These are phyloP conservation scores for Drosophila pallidifrons DNA, from an alignment of 1,140 invertebrate genomes.

Conservation along the genomic window DNA sequence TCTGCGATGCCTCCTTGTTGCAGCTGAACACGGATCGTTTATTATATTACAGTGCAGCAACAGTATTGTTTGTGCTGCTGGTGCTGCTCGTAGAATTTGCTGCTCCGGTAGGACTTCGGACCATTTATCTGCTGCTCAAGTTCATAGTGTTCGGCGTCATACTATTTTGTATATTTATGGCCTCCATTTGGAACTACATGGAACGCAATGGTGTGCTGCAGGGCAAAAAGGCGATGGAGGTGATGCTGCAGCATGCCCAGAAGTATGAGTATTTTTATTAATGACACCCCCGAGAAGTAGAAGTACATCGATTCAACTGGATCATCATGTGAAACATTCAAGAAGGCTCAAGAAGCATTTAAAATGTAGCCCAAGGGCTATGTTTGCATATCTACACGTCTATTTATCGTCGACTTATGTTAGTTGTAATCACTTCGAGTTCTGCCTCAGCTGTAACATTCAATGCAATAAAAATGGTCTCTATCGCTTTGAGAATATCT, in stretches of 20 bases:
- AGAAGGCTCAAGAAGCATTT: constrained; percentile 73
- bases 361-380: constrained; percentile 27
- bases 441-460: constrained; percentile 26
- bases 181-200: constrained; percentile 91
- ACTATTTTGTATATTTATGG: constrained; percentile 91
- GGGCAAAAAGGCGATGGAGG: constrained; percentile 88
- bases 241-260: constrained; percentile 84
- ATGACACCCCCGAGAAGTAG: constrained; percentile 59
- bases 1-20: constrained; percentile 87
- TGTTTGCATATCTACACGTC: constrained; percentile 19
- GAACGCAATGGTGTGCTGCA: constrained; percentile 91
- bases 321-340: background rate
- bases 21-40: constrained; percentile 87
- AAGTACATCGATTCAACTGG: constrained; percentile 66
- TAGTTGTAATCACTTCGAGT: constrained; percentile 3
- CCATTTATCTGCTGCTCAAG: constrained; percentile 86
- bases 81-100: constrained; percentile 82
- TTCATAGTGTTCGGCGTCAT: constrained; percentile 88
- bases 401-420: constrained; percentile 6
- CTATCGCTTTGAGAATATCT: constrained; percentile 5
- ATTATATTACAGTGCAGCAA: constrained; percentile 86
- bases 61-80: constrained; percentile 85
- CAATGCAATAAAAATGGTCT: constrained; percentile 44
- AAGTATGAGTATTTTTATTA: constrained; percentile 76
- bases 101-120: constrained; percentile 84